Evolutionary conservation across 2,888 invertebrate species (phyloP), one percentile per base, ranked within the genome.

Genomic region (Lamproptera curius): DNA sequence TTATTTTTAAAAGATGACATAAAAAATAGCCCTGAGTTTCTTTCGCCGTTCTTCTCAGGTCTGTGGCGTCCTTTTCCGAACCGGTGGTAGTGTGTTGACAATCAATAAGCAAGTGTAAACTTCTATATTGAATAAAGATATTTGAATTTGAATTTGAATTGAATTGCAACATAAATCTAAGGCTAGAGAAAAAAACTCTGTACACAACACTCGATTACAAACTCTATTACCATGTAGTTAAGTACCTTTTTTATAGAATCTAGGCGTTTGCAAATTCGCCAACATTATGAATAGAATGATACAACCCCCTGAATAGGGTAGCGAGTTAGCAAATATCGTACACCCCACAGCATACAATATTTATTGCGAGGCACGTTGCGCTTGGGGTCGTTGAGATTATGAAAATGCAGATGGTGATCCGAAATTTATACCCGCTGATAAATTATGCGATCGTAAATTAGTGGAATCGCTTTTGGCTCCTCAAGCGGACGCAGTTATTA

Each of bases 141-240:
- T n/a, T n/a, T n/a, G n/a, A n/a, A n/a, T n/a, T n/a, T n/a, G n/a
- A n/a, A n/a, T n/a, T n/a, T n/a, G n/a, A n/a, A n/a, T n/a, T n/a
- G n/a, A n/a, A n/a, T n/a, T n/a, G 79, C 71, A 72, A 73, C 70
- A 80, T 82, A 83, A 83, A 84, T 85, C 75, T 72, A 69, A 66
- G 67, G 73, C 64, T 63, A 57, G 3, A 20, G 61, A 61, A 62
- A 62, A 57, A 53, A 56, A 52, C 46, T 35, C 16, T 44, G 16
- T 28, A 42, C 50, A 54, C 61, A 50, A 59, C 54, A 60, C 57
- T 46, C 43, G 42, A 58, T 62, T 51, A 50, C 65, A 59, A 16
- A 13, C 38, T 42, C 17, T 48, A 47, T 17, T 8, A 8, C 23
- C 15, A 1, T 11, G n/a, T 2, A 2, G 31, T 67, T 75, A 63